These are phyloP conservation scores for Oscheius sp. DNA, from an alignment of 2,888 invertebrate genomes.

Conservation along the genomic window DNA sequence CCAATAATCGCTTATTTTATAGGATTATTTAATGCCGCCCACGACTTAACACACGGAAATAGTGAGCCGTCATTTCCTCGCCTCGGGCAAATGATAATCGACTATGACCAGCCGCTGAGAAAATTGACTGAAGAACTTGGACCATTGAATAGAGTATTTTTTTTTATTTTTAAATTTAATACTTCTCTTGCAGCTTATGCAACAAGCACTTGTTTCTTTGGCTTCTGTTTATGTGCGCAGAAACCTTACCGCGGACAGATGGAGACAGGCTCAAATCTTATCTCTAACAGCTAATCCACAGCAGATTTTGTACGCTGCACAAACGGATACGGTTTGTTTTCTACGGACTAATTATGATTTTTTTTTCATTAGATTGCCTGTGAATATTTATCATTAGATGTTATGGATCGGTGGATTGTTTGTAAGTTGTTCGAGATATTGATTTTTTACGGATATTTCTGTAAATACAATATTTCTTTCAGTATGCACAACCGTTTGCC, in stretches of 20 bases:
- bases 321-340: conserved; percentile 83
- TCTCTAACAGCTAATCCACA: conserved; percentile 93
- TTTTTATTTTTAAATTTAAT: conserved; percentile 17
- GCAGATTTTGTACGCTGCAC: conserved; percentile 91
- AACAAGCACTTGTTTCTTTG: conserved; percentile 88
- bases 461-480: conserved; percentile 50
- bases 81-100: conserved; percentile 95
- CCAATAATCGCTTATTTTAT: conserved; percentile 2
- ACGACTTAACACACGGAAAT: conserved; percentile 92
- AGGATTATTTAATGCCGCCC: conserved; percentile 95
- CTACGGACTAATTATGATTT: not conserved
- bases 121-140: conserved; percentile 96
- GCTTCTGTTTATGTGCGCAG: conserved; percentile 88
- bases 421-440: conserved; percentile 76
- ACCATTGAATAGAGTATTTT: conserved; percentile 84
- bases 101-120: conserved; percentile 93
- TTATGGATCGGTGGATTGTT: conserved; percentile 96
- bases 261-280: conserved; percentile 80
- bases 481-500: conserved; percentile 90
- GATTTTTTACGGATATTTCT: too few relatives aligned
- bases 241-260: conserved; percentile 91
- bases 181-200: conserved; percentile 78
- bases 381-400: conserved; percentile 93
- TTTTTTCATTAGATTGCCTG: conserved; percentile 83
- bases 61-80: conserved; percentile 83